A percentile compares a stretch with the other conserved stretches of the same genome.
Evolutionary conservation across 2,113 vertebrate species (phyloP).

Genomic region (Phrynosoma platyrhinos): DNA sequence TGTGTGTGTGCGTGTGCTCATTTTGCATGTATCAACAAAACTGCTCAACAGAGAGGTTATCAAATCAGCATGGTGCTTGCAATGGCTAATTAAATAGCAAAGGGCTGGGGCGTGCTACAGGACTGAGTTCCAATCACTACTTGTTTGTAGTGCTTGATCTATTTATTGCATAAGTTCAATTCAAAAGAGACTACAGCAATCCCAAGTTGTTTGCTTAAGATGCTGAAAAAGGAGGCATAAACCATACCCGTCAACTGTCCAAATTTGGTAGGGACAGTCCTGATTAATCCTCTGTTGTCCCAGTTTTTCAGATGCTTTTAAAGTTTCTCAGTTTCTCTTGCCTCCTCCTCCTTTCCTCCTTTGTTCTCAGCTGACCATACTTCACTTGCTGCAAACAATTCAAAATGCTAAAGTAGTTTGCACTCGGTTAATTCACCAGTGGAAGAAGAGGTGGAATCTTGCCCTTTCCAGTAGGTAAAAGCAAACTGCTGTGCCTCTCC

Average conservation of each 20-base stretch:
- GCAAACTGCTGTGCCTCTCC: too few relatives aligned
- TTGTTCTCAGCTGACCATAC: too few relatives aligned
- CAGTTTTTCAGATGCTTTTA: too few relatives aligned
- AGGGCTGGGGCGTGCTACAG: not conserved
- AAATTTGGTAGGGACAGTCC: too few relatives aligned
- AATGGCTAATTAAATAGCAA: not conserved
- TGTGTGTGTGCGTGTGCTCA: not conserved
- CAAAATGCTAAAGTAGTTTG: too few relatives aligned
- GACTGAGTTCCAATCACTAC: not conserved
- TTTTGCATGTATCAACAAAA: slow-evolving; percentile 9
- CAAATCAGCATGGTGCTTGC: not conserved
- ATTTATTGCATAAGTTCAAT: not conserved
- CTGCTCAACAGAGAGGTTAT: not conserved
- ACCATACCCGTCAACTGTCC: not conserved
- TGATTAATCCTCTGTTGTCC: too few relatives aligned
- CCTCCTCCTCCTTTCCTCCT: too few relatives aligned
- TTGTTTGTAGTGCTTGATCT: not conserved
- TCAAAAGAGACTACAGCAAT: not conserved
- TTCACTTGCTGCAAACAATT: too few relatives aligned
- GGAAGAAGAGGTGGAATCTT: too few relatives aligned
- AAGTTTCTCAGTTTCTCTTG: too few relatives aligned
- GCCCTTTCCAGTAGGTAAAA: too few relatives aligned
- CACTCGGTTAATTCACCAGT: too few relatives aligned
- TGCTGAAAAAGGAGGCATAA: not conserved
- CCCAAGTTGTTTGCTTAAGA: not conserved